These are phyloP conservation scores for Muraenolepis orangiensis DNA, from an alignment of 2,797 vertebrate genomes.

Conservation along the genomic window DNA sequence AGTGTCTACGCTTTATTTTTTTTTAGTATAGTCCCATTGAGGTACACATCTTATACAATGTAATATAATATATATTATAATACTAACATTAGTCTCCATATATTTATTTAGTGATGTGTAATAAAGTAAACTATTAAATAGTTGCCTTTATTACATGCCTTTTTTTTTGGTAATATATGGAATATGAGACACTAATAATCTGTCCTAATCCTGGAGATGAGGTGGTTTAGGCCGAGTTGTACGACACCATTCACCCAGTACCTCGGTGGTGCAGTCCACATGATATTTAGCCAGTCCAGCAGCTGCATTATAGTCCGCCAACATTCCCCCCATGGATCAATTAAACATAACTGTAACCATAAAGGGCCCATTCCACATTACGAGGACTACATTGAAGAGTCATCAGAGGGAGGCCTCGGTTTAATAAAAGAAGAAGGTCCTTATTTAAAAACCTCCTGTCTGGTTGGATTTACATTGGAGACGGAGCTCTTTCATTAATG, in stretches of 20 bases:
- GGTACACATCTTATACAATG: too few species aligned
- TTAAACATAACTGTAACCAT: background rate
- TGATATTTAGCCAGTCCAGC: too few species aligned
- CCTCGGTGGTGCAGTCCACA: background rate
- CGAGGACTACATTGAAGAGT: background rate
- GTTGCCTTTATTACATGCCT: background rate
- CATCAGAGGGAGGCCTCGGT: background rate
- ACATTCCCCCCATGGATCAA: background rate
- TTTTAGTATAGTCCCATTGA: too few species aligned
- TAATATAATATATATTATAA: too few species aligned
- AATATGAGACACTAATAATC: background rate
- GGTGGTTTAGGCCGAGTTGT: background rate
- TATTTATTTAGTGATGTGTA: too few species aligned
- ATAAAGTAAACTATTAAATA: background rate
- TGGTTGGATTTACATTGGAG: background rate
- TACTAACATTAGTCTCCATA: background rate
- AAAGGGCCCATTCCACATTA: background rate
- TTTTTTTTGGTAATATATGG: background rate
- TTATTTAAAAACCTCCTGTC: background rate
- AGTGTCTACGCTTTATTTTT: too few species aligned
- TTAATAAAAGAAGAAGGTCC: background rate
- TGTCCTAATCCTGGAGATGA: background rate
- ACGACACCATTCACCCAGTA: background rate
- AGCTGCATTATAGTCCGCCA: background rate
- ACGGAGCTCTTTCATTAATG: background rate